Evolutionary conservation across 2,113 vertebrate genomes (phyloP), one percentile per base, ranked within the genome.

Genomic region (Phodopus roborovskii): DNA sequence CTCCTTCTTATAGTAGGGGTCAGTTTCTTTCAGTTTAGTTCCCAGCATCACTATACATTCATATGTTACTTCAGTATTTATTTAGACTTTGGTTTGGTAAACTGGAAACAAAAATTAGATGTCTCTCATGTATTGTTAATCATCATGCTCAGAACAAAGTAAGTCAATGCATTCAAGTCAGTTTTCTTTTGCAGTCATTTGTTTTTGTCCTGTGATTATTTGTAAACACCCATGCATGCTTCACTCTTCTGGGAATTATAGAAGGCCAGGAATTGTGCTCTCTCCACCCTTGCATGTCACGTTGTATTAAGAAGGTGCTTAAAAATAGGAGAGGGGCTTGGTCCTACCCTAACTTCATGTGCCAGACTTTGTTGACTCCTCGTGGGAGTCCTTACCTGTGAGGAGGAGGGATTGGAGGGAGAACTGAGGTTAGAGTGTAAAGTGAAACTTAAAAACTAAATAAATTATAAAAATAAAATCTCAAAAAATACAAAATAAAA

Each of bases 71-170:
- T 66, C 28, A 94, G 60, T 92, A 82, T 26, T 88, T 62, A 68
- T 28, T 53, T 75, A 73, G 30, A 36, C 53, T 78, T 9, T 30
- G 20, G 8, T 26, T 86, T 91, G 85, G 60, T 45, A 92, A 92
- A 60, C 28, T 84, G 8, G 50, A 4, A 45, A 81, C 83, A 84
- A 71, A 36, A 79, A 48, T 86, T 68, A 45, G 66, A 15, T 78
- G 60, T 16, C 78, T 93, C 19, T 71, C 12, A n/a, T 70, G 94
- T 92, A 93, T 88, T 95, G n/a, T 74, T 93, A 92, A 91, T 82
- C 87, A 74, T 73, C 91, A 84, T 50, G 17, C 33, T 91, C 73
- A 28, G 28, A 10, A 92, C 62, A 95, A 85, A 90, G 5, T 68
- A 88, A 42, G 64, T 92, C 53, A 73, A 20, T 88, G 82, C 74